phyloP scores from a whole-genome alignment of 2,113 vertebrate species.

The Origma solitaria region DNA sequence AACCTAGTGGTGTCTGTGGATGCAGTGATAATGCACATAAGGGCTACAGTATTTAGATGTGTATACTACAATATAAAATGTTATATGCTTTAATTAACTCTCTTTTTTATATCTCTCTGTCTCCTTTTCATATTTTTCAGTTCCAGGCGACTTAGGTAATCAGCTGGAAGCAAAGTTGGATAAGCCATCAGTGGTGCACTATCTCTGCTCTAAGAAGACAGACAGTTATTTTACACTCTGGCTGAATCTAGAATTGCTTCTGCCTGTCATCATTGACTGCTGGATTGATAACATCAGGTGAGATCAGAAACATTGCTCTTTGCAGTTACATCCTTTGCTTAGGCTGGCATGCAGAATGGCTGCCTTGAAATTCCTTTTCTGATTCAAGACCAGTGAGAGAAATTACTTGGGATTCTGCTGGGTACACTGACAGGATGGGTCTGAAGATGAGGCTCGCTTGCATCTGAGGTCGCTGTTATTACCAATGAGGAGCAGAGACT shows the following conservation, averaged over 20 bases:
- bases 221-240: constrained; percentile 92
- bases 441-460: not conserved
- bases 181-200: constrained; percentile 94
- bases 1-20: not conserved
- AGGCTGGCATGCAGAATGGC: not conserved
- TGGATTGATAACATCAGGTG: constrained; percentile 99
- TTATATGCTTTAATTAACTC: not conserved
- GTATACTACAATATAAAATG: not conserved
- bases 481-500: not conserved
- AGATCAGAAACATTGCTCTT: not conserved
- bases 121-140: constrained; percentile 58
- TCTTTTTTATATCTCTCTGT: not conserved
- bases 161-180: constrained; percentile 95
- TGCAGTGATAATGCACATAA: not conserved
- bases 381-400: not conserved
- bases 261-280: constrained; percentile 94
- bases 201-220: constrained; percentile 94
- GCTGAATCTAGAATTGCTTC: constrained; percentile 93
- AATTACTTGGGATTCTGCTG: not conserved
- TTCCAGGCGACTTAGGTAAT: constrained; percentile 96
- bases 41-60: not conserved
- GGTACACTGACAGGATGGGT: not conserved
- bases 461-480: not conserved
- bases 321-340: not conserved
- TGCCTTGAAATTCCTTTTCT: not conserved